Evolutionary conservation across 2,888 invertebrate species (phyloP).

Genomic region (Clostera curtula): DNA sequence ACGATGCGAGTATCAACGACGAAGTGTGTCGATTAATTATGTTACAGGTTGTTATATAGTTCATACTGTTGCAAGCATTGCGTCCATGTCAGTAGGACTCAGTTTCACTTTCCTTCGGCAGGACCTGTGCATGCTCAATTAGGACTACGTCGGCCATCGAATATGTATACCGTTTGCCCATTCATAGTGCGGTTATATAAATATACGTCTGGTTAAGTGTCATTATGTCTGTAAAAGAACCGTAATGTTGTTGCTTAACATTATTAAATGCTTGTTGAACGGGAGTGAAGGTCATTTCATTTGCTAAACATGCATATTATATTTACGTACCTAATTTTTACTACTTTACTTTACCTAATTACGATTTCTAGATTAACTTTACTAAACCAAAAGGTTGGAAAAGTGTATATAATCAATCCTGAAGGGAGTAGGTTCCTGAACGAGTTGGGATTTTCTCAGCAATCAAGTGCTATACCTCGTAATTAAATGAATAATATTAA

Average conservation of each 20-base stretch:
- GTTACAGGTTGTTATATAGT: constrained; percentile 66
- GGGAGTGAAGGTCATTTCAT: too few relatives aligned
- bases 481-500: too few relatives aligned
- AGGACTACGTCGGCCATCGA: constrained; percentile 53
- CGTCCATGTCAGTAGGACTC: constrained; percentile 46
- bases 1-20: constrained; percentile 49
- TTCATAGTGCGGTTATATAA: constrained; percentile 58
- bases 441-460: too few relatives aligned
- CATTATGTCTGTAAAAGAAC: constrained; percentile 3
- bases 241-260: constrained; percentile 8
- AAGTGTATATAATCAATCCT: too few relatives aligned
- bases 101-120: constrained; percentile 71
- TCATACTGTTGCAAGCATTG: constrained; percentile 70
- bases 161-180: constrained; percentile 45
- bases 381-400: too few relatives aligned
- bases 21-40: constrained; percentile 54
- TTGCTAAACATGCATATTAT: too few relatives aligned
- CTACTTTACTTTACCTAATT: too few relatives aligned
- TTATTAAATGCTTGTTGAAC: too few relatives aligned
- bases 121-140: constrained; percentile 61
- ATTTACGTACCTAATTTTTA: too few relatives aligned
- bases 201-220: constrained; percentile 7
- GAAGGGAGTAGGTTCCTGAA: too few relatives aligned
- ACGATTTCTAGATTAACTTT: too few relatives aligned
- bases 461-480: too few relatives aligned